Evolutionary conservation across 2,888 invertebrate species (phyloP), one percentile per base, ranked within the genome.

Genomic region (Platycnemis pennipes): DNA sequence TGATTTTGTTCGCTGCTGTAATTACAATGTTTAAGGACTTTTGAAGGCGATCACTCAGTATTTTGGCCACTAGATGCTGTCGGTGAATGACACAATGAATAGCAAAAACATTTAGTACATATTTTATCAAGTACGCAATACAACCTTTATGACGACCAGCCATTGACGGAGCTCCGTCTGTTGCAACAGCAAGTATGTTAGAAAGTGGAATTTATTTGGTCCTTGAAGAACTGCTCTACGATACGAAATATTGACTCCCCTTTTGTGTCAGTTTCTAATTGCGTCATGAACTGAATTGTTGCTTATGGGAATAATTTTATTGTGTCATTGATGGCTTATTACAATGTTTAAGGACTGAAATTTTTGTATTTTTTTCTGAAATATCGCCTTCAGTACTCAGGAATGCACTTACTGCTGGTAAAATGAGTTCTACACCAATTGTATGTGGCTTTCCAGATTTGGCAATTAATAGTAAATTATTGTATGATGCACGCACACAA

Each of bases 341-440:
- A n/a, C n/a, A n/a, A n/a, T n/a, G n/a, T n/a, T n/a, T n/a, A n/a
- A n/a, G n/a, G n/a, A n/a, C n/a, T n/a, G n/a, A n/a, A n/a, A n/a
- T n/a, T n/a, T n/a, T n/a, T n/a, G n/a, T n/a, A n/a, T n/a, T n/a
- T n/a, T n/a, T n/a, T n/a, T n/a, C n/a, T n/a, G n/a, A n/a, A n/a
- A n/a, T n/a, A n/a, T n/a, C n/a, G n/a, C n/a, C n/a, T n/a, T n/a
- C 95, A 95, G 95, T 95, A 95, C 95, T 95, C 95, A 95, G 95
- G 95, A 95, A 95, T 95, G 96, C 95, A 95, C 95, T 95, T 95
- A 96, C 95, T 89, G 96, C 96, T 46, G 95, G 95, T 94, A 96
- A 95, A 96, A 96, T 96, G 95, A 95, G 95, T 95, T 96, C 31
- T 94, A 96, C 95, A 94, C 95, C 96, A 94, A 96, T 96, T 86